A percentile compares a stretch with the other conserved stretches of the same genome.
These are phyloP conservation scores for Sebastes elongatus DNA, from an alignment of 2,797 vertebrate genomes.

Conservation along the genomic window DNA sequence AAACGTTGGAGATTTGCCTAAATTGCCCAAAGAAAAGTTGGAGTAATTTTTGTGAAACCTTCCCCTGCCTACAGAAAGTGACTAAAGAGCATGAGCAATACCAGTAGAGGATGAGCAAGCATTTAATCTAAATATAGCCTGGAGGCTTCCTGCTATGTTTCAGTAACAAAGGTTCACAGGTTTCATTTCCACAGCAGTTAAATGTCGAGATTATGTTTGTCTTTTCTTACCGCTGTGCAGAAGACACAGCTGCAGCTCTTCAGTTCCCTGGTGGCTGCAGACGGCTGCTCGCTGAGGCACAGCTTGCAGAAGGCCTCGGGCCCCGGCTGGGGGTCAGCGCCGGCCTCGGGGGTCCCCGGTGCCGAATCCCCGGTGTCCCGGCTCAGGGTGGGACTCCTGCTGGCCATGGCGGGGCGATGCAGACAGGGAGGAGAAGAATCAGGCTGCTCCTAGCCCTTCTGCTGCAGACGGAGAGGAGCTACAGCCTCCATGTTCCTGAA, in stretches of 20 bases:
- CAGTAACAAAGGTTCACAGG: not conserved
- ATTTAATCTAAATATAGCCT: not conserved
- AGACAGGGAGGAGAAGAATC: not conserved
- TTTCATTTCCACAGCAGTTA: not conserved
- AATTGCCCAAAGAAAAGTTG: conserved; percentile 38
- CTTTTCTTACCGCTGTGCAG: conserved; percentile 86
- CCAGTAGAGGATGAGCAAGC: not conserved
- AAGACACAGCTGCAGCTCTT: conserved; percentile 91
- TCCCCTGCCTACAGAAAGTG: not conserved
- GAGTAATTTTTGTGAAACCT: conserved; percentile 11
- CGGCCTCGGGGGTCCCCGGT: not conserved
- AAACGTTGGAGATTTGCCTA: conserved; percentile 35
- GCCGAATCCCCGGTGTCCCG: not conserved
- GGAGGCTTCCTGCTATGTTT: not conserved
- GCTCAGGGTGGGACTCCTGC: conserved; percentile 46
- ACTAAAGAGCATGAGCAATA: conserved; percentile 12
- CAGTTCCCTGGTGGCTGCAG: conserved; percentile 85
- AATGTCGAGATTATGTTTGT: not conserved
- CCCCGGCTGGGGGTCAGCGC: not conserved
- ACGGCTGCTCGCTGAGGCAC: conserved; percentile 89
- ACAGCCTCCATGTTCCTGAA: conserved; percentile 77
- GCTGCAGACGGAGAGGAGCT: conserved; percentile 49
- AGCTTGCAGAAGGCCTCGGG: conserved; percentile 88
- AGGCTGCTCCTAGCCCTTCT: conserved; percentile 70
- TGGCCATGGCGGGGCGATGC: conserved; percentile 55